Evolutionary conservation across 2,113 vertebrate species (phyloP).

Genomic region (Columba livia): DNA sequence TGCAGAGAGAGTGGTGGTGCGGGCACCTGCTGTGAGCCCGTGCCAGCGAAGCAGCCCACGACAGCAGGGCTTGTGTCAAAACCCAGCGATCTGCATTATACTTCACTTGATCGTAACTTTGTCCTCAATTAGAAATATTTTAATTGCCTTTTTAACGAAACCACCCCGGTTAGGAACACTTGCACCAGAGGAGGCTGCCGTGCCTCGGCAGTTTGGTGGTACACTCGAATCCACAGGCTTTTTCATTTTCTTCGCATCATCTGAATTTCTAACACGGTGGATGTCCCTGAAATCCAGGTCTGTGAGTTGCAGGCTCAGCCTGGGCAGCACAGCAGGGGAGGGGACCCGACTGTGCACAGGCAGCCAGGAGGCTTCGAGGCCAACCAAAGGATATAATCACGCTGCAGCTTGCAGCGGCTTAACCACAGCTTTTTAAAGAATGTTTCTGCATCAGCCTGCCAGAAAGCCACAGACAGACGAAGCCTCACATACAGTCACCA

Average conservation of each 20-base stretch:
- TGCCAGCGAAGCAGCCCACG: neutral
- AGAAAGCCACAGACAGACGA: neutral
- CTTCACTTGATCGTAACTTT: neutral
- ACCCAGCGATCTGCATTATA: neutral
- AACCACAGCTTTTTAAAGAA: neutral
- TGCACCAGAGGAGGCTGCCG: slow-evolving; percentile 12
- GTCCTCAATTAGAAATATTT: neutral
- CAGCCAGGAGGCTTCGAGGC: neutral
- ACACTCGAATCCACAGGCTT: neutral
- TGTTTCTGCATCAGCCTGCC: neutral
- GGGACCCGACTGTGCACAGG: neutral
- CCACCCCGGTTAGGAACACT: neutral
- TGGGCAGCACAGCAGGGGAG: neutral
- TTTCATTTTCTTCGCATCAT: neutral
- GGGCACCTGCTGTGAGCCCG: neutral
- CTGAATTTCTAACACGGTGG: neutral
- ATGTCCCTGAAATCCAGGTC: neutral
- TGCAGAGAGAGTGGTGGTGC: neutral
- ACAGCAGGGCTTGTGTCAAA: neutral
- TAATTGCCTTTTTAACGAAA: slow-evolving; percentile 16
- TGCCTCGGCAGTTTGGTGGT: neutral
- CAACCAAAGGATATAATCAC: neutral
- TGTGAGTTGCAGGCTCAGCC: neutral
- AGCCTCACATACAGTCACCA: neutral
- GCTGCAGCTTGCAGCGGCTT: neutral